phyloP scores from a whole-genome alignment of 2,888 invertebrate genomes.

The Acleris laterana region DNA sequence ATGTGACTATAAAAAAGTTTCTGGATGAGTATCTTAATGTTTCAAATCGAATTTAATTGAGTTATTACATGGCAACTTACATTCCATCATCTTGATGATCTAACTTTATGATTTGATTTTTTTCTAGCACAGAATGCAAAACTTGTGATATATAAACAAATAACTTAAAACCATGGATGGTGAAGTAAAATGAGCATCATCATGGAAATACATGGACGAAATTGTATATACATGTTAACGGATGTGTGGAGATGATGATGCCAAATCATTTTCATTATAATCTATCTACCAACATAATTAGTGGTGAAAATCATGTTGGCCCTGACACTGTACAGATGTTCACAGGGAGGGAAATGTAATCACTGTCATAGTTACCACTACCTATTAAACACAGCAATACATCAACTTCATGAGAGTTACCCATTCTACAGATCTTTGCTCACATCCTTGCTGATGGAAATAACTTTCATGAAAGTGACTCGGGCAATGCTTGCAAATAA shows the following conservation, averaged over 20 bases:
- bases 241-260: slow-evolving; percentile 54
- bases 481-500: slow-evolving; percentile 43
- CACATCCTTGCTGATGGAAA: slow-evolving; percentile 23
- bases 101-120: slow-evolving; percentile 43
- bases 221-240: slow-evolving; percentile 44
- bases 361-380: slow-evolving; percentile 75
- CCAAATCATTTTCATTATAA: slow-evolving; percentile 49
- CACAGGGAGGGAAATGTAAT: slow-evolving; percentile 82
- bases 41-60: slow-evolving; percentile 30
- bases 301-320: slow-evolving; percentile 64
- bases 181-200: slow-evolving; percentile 65
- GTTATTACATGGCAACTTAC: slow-evolving; percentile 37
- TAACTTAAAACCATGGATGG: slow-evolving; percentile 69
- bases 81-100: slow-evolving; percentile 11
- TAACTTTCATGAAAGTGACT: slow-evolving; percentile 47
- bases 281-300: slow-evolving; percentile 56
- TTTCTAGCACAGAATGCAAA: slow-evolving; percentile 61
- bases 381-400: slow-evolving; percentile 50
- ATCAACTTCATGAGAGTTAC: slow-evolving; percentile 69
- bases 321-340: slow-evolving; percentile 55
- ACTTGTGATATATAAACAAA: slow-evolving; percentile 40
- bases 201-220: slow-evolving; percentile 42
- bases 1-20: slow-evolving; percentile 28
- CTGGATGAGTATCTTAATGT: slow-evolving; percentile 44
- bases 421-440: slow-evolving; percentile 31